phyloP scores from a whole-genome alignment of 2,888 invertebrate species.

The Netelia inedita region DNA sequence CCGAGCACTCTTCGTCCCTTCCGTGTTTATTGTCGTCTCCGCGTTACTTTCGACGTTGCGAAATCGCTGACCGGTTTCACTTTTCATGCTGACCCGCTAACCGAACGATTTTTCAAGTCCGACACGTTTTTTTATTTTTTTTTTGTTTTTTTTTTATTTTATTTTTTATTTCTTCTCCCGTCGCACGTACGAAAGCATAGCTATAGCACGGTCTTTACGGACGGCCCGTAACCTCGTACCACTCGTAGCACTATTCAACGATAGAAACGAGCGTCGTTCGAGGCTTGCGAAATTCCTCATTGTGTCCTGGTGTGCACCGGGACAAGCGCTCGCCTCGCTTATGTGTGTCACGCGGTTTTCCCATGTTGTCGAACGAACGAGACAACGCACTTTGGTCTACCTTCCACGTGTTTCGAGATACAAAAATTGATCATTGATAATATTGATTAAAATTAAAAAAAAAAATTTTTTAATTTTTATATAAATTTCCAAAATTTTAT shows the following conservation, averaged over 20 bases:
- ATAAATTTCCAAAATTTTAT: background rate
- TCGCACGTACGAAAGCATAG: slow-evolving; percentile 16
- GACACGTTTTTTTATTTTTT: background rate
- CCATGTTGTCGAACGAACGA: slow-evolving; percentile 64
- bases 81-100: slow-evolving; percentile 81
- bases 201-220: background rate
- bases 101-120: slow-evolving; percentile 67
- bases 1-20: background rate
- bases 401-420: slow-evolving; percentile 22
- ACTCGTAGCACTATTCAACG: slow-evolving; percentile 5
- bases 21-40: background rate
- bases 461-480: background rate
- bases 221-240: background rate
- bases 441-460: background rate
- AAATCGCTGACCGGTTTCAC: slow-evolving; percentile 79
- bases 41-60: slow-evolving; percentile 59
- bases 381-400: slow-evolving; percentile 43
- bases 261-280: slow-evolving; percentile 14
- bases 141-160: slow-evolving; percentile 36
- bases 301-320: slow-evolving; percentile 70
- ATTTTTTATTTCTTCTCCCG: slow-evolving; percentile 14
- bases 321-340: slow-evolving; percentile 13
- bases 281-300: slow-evolving; percentile 78
- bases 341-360: slow-evolving; percentile 71
- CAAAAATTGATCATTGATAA: slow-evolving; percentile 16